Conservation (phyloP, 2,888 invertebrate species). For the Empis livida region DNA sequence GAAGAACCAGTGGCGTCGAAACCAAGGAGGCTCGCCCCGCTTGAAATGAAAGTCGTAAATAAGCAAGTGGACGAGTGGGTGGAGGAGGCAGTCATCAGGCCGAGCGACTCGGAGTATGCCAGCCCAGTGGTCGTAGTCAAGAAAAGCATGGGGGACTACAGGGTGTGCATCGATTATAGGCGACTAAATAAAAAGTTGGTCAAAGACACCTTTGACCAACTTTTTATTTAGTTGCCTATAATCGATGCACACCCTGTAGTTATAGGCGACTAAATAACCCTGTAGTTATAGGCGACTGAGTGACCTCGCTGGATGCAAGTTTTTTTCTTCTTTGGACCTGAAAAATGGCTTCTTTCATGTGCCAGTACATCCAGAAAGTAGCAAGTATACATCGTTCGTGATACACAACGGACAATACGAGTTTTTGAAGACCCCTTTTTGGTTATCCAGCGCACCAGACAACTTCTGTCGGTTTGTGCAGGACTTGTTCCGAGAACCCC, state of each 20-base stretch:
- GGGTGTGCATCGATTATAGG: neutral
- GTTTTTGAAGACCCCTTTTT: no score
- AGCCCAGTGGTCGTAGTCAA: neutral
- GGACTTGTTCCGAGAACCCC: no score
- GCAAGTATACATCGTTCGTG: no score
- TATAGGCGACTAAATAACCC: constrained; percentile 14
- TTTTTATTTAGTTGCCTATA: constrained; percentile 9
- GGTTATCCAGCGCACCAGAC: no score
- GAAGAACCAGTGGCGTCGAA: no score
- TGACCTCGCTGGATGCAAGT: constrained; percentile 5
- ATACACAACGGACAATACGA: no score
- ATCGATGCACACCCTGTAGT: no score
- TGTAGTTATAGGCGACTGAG: constrained; percentile 13
- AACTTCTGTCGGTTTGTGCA: no score
- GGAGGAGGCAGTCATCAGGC: constrained; percentile 15
- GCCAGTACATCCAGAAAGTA: no score
- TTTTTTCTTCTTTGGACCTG: constrained; percentile 11
- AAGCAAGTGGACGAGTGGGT: constrained; percentile 17
- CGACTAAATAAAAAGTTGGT: neutral
- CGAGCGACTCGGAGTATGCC: neutral
- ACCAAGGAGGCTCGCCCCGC: no score
- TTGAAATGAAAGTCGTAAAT: neutral
- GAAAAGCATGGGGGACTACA: neutral
- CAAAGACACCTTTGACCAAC: constrained; percentile 7
- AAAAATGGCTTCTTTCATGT: constrained; percentile 12